A percentile compares a stretch with the other conserved stretches of the same genome.
Evolutionary conservation across 92 coral and sea anemone species (phyloP).

Genomic region (Parazoanthus atlanticus): DNA sequence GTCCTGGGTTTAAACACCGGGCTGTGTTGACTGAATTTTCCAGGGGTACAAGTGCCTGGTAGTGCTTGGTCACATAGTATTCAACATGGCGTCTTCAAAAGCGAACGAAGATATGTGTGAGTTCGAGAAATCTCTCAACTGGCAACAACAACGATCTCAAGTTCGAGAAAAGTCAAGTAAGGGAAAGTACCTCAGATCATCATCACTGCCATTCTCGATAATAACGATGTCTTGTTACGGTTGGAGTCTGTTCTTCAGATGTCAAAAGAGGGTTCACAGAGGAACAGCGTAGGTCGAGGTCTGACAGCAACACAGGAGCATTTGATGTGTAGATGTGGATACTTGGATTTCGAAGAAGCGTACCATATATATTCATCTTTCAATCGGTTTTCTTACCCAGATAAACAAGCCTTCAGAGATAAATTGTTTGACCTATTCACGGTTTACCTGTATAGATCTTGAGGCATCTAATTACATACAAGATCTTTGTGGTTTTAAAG

Average conservation of each 20-base stretch:
- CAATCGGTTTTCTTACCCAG: constrained; percentile 12
- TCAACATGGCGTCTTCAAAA: constrained; percentile 39
- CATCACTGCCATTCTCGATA: constrained; percentile 54
- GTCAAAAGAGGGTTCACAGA: constrained; percentile 46
- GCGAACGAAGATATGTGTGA: constrained; percentile 16
- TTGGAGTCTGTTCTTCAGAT: constrained; percentile 51
- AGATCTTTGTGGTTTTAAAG: constrained; percentile 57
- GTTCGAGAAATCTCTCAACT: constrained; percentile 38
- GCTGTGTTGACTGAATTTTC: constrained; percentile 14
- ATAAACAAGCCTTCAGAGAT: constrained; percentile 65
- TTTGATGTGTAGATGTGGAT: constrained; percentile 49
- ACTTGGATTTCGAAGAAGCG: constrained; percentile 46
- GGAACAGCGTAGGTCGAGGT: constrained; percentile 45
- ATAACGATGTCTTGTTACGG: constrained; percentile 42
- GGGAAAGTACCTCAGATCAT: constrained; percentile 58
- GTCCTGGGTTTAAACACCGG: constrained; percentile 17
- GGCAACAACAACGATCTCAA: constrained; percentile 61
- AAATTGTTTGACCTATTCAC: constrained; percentile 59
- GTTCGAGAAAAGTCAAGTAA: constrained; percentile 53
- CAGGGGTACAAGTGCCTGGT: constrained; percentile 36
- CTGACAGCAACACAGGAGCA: constrained; percentile 51
- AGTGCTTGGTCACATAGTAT: constrained; percentile 43
- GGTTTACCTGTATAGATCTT: constrained; percentile 58
- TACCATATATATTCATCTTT: constrained; percentile 57
- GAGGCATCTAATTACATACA: constrained; percentile 49